Base-by-base conservation (phyloP, 2,888 invertebrate species). In the Erebia aethiops region DNA sequence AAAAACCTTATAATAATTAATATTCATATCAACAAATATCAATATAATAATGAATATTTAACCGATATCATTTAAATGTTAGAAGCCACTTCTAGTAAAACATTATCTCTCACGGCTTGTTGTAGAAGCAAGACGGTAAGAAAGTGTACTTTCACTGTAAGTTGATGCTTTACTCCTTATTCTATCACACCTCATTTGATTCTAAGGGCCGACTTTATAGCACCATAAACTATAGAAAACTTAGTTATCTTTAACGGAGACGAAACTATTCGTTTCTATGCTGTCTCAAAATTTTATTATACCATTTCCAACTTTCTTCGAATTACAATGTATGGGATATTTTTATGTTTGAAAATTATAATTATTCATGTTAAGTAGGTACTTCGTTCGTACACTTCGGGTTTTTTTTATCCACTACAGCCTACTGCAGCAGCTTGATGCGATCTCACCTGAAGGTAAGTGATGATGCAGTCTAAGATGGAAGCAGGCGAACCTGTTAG, bases 81-180 rank as follows among this genome's bases (percentile, higher is more conserved):
- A 49, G 35, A 52, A 35, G 75, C 26, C 86, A 75, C 84, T 84
- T 90, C 91, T 76, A 90, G 88, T 75, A 66, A 72, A 70, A 72
- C 73, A 73, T 71, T 71, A 80, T 82, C 78, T 71, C 77, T 81
- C 82, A 83, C 79, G 79, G 81, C 82, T 80, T 78, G 74, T 67
- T 78, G 79, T 81, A 82, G 78, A 81, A 76, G 84, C 85, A 84
- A 88, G 87, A 86, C 84, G 84, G 80, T 77, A 92, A 87, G 92
- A 92, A 92, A 91, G 92, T 88, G 84, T 78, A 93, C 92, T 93
- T 93, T 93, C 92, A 89, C 92, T 90, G 77, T 87, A 88, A 90
- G 81, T 82, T 84, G 88, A 90, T 87, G 88, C 85, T 82, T 77
- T 83, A 85, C 88, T 89, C 87, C 87, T 89, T 87, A 85, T 84